Percentiles rank a stretch among this genome's conserved stretches.
Evolutionary conservation across 64 coral and sea anemone species (phyloP).

Genomic region (Catalaphyllia jardinei): DNA sequence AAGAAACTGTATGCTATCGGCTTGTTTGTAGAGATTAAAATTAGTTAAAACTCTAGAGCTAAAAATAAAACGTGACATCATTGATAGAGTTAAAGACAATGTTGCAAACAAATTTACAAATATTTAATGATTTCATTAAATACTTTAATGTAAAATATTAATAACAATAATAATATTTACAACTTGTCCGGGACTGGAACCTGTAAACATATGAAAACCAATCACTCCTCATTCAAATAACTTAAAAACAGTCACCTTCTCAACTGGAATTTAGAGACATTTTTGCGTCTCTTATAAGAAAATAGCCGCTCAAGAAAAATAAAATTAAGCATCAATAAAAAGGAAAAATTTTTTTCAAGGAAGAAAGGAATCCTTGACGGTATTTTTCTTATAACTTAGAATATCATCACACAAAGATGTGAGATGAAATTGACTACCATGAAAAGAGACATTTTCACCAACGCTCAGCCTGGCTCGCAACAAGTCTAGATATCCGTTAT

Average conservation of each 20-base stretch:
- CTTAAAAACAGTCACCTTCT: slow-evolving; percentile 26
- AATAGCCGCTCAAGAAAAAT: slow-evolving; percentile 37
- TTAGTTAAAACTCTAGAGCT: too few species aligned
- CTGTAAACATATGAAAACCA: slow-evolving; percentile 26
- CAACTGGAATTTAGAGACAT: background rate
- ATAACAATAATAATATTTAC: slow-evolving; percentile 39
- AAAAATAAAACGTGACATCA: too few species aligned
- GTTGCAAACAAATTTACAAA: background rate
- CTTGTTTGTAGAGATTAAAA: too few species aligned
- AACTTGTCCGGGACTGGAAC: slow-evolving; percentile 27
- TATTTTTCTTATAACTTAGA: background rate
- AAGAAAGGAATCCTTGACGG: background rate
- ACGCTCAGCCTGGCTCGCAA: background rate
- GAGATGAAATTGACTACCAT: background rate
- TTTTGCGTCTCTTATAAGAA: slow-evolving; percentile 17
- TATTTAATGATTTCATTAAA: slow-evolving; percentile 17
- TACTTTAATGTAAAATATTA: slow-evolving; percentile 58
- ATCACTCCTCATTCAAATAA: slow-evolving; percentile 28
- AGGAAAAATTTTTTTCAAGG: slow-evolving; percentile 6
- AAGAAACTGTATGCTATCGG: too few species aligned
- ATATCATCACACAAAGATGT: background rate
- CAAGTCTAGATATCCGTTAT: background rate
- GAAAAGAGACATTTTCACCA: background rate
- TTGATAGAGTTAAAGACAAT: background rate
- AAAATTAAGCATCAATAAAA: slow-evolving; percentile 33